Conservation (phyloP, 2,113 vertebrate species). For the Callaeas wilsoni region DNA sequence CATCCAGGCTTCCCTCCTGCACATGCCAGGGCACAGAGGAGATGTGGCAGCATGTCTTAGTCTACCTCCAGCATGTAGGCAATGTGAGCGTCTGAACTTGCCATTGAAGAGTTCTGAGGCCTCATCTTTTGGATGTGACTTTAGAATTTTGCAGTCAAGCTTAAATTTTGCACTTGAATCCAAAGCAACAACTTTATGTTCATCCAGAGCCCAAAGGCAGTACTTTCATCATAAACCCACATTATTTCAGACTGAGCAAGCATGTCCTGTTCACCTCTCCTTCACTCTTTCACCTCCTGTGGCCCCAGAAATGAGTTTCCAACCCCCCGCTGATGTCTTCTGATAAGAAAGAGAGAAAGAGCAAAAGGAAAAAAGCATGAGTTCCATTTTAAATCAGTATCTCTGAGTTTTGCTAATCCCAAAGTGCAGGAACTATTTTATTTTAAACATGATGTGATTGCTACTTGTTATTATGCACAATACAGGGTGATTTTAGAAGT, state of each 20-base stretch:
- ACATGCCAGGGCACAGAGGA: neutral
- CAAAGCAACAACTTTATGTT: neutral
- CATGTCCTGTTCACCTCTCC: neutral
- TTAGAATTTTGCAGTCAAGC: neutral
- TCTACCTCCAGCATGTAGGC: neutral
- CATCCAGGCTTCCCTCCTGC: neutral
- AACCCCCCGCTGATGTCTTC: neutral
- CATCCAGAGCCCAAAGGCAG: neutral
- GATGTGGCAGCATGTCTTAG: neutral
- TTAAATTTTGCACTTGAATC: neutral
- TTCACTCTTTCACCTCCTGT: neutral
- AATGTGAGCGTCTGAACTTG: neutral
- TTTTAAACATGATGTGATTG: neutral
- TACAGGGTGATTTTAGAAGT: neutral
- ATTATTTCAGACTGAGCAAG: neutral
- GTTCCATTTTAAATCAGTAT: neutral
- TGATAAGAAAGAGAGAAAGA: neutral
- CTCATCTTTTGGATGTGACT: neutral
- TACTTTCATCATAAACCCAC: neutral
- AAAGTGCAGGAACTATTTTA: neutral
- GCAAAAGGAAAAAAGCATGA: fast-evolving
- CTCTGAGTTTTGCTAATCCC: neutral
- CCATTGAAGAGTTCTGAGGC: neutral
- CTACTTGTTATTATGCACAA: neutral
- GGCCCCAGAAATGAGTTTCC: neutral